These are phyloP conservation scores for Anneissia japonica DNA, from an alignment of 35 echinoderm and acorn worm genomes.

Conservation along the genomic window DNA sequence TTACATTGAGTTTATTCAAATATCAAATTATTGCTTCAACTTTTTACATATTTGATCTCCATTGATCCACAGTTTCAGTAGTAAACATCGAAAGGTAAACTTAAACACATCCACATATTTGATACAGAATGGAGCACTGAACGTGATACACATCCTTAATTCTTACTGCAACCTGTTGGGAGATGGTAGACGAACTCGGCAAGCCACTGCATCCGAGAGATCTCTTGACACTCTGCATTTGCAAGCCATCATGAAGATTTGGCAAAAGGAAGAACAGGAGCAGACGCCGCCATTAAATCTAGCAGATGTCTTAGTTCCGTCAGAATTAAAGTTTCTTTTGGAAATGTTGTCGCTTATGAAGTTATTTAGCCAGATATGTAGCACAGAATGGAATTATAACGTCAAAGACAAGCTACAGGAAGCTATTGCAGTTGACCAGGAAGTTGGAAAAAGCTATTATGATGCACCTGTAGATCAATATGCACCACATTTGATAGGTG, in stretches of 20 bases:
- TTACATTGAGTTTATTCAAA: not conserved
- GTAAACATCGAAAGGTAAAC: conserved; percentile 3
- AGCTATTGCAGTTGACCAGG: not conserved
- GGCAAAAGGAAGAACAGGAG: not conserved
- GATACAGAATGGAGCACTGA: conserved; percentile 14
- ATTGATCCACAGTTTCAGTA: conserved; percentile 1
- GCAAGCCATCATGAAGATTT: conserved; percentile 34
- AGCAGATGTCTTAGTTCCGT: not conserved
- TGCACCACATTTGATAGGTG: not conserved
- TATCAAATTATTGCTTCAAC: no score
- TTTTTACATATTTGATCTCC: not conserved
- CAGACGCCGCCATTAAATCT: not conserved
- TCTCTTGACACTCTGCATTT: conserved; percentile 23
- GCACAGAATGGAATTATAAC: conserved; percentile 16
- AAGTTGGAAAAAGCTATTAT: not conserved
- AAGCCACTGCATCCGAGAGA: conserved; percentile 1
- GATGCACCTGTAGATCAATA: not conserved
- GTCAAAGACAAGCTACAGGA: conserved; percentile 12
- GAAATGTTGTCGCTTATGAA: conserved; percentile 9
- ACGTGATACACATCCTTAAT: not conserved
- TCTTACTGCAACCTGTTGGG: not conserved
- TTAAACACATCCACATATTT: not conserved
- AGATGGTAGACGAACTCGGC: not conserved
- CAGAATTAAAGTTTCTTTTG: conserved; percentile 6
- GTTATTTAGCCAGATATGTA: not conserved